Evolutionary conservation across 92 coral and sea anemone species (phyloP).

Genomic region (Actinernus sp.): DNA sequence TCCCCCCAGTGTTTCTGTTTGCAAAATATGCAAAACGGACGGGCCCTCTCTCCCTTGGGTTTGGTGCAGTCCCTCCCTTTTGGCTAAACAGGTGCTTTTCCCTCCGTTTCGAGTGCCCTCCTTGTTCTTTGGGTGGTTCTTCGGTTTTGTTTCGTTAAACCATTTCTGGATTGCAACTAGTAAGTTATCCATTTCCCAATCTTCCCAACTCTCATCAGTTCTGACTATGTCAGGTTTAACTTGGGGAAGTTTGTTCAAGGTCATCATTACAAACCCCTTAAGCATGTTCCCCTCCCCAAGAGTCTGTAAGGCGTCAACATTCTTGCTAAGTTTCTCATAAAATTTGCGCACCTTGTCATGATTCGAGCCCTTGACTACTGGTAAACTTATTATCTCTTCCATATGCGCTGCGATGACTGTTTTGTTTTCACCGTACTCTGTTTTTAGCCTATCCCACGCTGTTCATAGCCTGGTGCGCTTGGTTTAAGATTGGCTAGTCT

Average conservation of each 20-base stretch:
- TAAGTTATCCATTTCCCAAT: slow-evolving; percentile 34
- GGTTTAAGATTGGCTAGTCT: slow-evolving; percentile 50
- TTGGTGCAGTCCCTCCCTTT: slow-evolving; percentile 2
- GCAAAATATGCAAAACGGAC: slow-evolving; percentile 32
- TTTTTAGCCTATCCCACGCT: slow-evolving; percentile 59
- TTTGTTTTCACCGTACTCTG: slow-evolving; percentile 54
- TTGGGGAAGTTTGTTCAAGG: slow-evolving; percentile 58
- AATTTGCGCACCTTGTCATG: slow-evolving; percentile 40
- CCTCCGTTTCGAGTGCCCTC: not conserved
- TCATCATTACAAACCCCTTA: slow-evolving; percentile 33
- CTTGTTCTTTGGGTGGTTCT: not conserved
- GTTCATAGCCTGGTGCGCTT: slow-evolving; percentile 35
- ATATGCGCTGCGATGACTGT: slow-evolving; percentile 41
- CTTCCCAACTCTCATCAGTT: slow-evolving; percentile 64
- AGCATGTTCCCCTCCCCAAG: slow-evolving; percentile 46
- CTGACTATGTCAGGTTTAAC: slow-evolving; percentile 50
- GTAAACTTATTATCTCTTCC: slow-evolving; percentile 29
- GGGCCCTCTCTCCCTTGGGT: slow-evolving; percentile 2
- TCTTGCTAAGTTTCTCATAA: slow-evolving; percentile 41
- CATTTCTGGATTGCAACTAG: slow-evolving; percentile 11
- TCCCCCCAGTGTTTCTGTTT: slow-evolving; percentile 41
- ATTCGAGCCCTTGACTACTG: too few relatives aligned
- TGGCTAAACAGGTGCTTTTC: slow-evolving; percentile 10
- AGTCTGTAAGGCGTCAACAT: slow-evolving; percentile 54
- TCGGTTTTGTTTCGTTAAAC: slow-evolving; percentile 30